These are phyloP conservation scores for Cariama cristata DNA, from an alignment of 2,113 vertebrate species.

Conservation along the genomic window DNA sequence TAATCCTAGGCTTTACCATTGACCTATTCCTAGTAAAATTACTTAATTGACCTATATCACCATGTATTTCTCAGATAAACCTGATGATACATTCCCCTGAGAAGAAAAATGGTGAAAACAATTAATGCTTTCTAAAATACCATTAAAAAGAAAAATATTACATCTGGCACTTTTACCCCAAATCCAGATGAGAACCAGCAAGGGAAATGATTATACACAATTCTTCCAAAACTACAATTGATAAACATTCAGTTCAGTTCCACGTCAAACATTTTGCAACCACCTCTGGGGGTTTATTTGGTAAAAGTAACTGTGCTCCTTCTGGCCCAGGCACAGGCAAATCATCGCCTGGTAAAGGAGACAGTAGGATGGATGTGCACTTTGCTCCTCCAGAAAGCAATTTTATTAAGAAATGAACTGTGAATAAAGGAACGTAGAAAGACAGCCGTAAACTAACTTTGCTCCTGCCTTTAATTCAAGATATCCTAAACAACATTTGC, in stretches of 20 bases:
- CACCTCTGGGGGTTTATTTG: neutral
- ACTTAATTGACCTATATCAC: neutral
- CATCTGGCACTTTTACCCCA: neutral
- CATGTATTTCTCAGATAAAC: neutral
- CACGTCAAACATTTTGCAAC: neutral
- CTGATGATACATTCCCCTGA: neutral
- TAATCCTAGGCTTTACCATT: neutral
- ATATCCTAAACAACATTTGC: neutral
- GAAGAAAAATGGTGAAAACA: neutral
- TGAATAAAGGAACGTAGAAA: neutral
- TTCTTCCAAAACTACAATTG: neutral
- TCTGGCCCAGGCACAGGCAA: neutral
- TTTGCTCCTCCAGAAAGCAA: neutral
- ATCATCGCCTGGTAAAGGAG: neutral
- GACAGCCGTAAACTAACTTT: neutral
- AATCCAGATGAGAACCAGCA: neutral
- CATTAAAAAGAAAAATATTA: neutral
- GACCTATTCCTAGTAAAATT: neutral
- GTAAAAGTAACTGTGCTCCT: neutral
- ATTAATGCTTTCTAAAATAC: neutral
- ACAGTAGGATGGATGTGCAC: neutral
- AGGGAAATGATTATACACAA: neutral
- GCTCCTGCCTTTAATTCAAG: neutral
- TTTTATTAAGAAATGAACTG: neutral
- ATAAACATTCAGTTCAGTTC: neutral